phyloP scores from a whole-genome alignment of 2,888 invertebrate species.

The Alsophila aescularia region DNA sequence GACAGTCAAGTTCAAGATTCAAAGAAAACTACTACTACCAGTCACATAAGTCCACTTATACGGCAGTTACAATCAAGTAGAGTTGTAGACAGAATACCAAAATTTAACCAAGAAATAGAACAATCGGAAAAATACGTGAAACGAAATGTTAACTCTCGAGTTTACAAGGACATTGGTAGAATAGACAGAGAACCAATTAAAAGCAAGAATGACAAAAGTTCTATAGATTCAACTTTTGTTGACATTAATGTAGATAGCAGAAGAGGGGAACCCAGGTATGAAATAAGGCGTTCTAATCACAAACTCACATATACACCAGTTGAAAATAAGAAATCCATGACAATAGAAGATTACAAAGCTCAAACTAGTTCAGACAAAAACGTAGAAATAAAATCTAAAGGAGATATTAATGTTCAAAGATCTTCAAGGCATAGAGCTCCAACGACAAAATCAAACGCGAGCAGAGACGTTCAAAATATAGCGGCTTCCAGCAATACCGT shows the following conservation, averaged over 20 bases:
- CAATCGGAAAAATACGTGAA: conserved; percentile 49
- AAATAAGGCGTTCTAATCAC: conserved; percentile 65
- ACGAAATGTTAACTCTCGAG: conserved; percentile 49
- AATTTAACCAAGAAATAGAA: conserved; percentile 52
- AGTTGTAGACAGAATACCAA: conserved; percentile 63
- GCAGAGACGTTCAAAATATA: conserved; percentile 43
- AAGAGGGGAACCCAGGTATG: conserved; percentile 75
- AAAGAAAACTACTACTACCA: conserved; percentile 69
- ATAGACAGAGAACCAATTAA: conserved; percentile 57
- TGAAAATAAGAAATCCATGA: conserved; percentile 63
- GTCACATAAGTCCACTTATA: conserved; percentile 73
- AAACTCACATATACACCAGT: conserved; percentile 66
- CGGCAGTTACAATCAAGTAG: conserved; percentile 72
- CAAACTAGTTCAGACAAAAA: conserved; percentile 39
- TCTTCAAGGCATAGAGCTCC: conserved; percentile 33
- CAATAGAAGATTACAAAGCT: conserved; percentile 60
- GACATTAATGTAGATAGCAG: conserved; percentile 66
- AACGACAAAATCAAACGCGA: conserved; percentile 36
- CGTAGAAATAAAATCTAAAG: conserved; percentile 22
- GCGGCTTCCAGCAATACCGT: conserved; percentile 56
- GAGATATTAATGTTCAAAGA: conserved; percentile 28
- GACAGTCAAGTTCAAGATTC: conserved; percentile 69
- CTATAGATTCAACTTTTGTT: conserved; percentile 52
- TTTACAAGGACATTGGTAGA: conserved; percentile 71
- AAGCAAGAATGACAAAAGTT: conserved; percentile 41